Evolutionary conservation across 2,888 invertebrate genomes (phyloP), one percentile per base, ranked within the genome.

Genomic region (Plebejus anna): DNA sequence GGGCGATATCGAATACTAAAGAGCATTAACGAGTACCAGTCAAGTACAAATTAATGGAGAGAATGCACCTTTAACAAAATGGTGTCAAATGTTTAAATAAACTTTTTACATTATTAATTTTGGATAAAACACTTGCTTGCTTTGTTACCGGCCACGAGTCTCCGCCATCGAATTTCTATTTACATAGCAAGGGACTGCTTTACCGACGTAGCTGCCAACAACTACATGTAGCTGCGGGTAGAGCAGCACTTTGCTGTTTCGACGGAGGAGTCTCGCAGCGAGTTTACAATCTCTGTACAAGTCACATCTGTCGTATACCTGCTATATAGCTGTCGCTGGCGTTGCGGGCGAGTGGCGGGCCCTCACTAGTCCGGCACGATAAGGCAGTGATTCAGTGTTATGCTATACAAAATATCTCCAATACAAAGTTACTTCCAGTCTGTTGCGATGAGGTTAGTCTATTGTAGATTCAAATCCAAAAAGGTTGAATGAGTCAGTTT

Each of bases 391-490:
- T 92, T 90, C 88, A 90, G 91, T 93, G 90, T 92, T 72, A 89
- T 84, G 89, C 91, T 91, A 90, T 92, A 92, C 90, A 93, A 92
- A 93, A 93, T 92, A 93, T 93, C 85, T 90, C 89, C 89, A 85
- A 88, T 90, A 91, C 86, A 91, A 91, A 92, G 86, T 89, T 89
- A 90, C 89, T 85, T 89, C 88, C 93, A 93, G 93, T 93, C 93
- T 92, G 92, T 92, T 90, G 89, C 90, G 85, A 88, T 92, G 92
- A 92, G 93, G 91, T 92, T 83, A 83, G 81, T 83, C 90, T 92
- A 92, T 92, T 93, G 92, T 93, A 93, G 91, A 93, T 92, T 93
- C 93, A 93, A 93, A 93, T 93, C 93, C 93, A 92, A 93, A 92
- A 92, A 88, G 87, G 89, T 93, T 90, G 88, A 92, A 92, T 89